Evolutionary conservation across 2,888 invertebrate species (phyloP).

Genomic region (Heliconius cydno): DNA sequence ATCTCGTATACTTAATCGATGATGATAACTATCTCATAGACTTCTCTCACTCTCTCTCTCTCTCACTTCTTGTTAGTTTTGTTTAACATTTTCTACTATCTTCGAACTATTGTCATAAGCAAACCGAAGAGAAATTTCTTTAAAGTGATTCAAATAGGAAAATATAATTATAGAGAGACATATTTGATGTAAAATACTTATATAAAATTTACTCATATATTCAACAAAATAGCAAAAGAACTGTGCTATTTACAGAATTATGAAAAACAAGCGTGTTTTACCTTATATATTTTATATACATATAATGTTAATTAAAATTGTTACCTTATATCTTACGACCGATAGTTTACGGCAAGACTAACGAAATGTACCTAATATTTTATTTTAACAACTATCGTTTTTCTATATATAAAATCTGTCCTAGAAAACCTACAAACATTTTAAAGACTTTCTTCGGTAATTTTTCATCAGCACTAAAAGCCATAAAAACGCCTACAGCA

Average conservation of each 20-base stretch:
- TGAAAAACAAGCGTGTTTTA: too few species aligned
- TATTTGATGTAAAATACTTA: too few species aligned
- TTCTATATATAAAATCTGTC: background rate
- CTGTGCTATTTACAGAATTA: too few species aligned
- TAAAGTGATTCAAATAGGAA: background rate
- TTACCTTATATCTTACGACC: background rate
- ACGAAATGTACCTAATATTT: too few species aligned
- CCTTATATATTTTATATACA: too few species aligned
- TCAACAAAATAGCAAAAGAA: too few species aligned
- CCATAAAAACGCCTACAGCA: background rate
- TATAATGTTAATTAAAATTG: too few species aligned
- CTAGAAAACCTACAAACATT: background rate
- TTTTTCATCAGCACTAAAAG: background rate
- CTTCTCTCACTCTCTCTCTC: too few species aligned
- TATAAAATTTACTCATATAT: too few species aligned
- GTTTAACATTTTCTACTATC: background rate
- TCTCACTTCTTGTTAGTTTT: background rate
- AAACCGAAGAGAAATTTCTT: background rate
- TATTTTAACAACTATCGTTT: too few species aligned
- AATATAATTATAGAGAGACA: too few species aligned
- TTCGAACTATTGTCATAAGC: background rate
- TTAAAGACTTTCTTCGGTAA: background rate
- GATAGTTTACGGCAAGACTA: too few species aligned
- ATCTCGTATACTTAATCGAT: background rate
- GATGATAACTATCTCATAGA: background rate